Percentiles rank a stretch among this genome's conserved stretches.
Conservation (phyloP, 2,888 invertebrate genomes). For the Andrena flavipes region DNA sequence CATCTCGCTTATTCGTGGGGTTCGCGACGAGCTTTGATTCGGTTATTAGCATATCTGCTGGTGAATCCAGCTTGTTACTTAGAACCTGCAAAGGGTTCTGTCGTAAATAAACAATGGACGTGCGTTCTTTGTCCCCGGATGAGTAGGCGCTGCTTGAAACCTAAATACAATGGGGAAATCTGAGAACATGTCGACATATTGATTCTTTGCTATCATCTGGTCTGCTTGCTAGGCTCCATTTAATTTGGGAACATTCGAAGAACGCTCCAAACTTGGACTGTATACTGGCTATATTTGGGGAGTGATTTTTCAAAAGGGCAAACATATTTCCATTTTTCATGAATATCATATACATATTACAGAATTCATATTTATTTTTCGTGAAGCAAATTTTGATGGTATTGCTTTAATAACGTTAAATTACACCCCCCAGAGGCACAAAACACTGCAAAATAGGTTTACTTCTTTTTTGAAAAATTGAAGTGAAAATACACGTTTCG, state of each 20-base stretch:
- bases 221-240: neutral
- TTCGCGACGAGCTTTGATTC: slow-evolving; percentile 16
- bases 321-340: no score
- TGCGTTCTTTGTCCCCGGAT: neutral
- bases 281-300: no score
- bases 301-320: no score
- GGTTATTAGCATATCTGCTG: slow-evolving; percentile 50
- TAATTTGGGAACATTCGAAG: neutral
- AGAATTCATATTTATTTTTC: no score
- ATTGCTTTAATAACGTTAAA: no score
- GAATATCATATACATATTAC: no score
- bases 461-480: no score
- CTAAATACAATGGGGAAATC: slow-evolving; percentile 16
- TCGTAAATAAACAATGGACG: slow-evolving; percentile 27
- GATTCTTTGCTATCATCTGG: neutral
- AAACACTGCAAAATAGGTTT: no score
- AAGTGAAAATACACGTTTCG: no score
- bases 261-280: no score
- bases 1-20: slow-evolving; percentile 6
- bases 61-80: slow-evolving; percentile 42
- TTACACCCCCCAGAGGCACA: no score
- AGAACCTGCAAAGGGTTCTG: slow-evolving; percentile 3
- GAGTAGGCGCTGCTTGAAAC: neutral
- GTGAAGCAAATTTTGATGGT: no score
- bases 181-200: neutral